Percentiles rank a stretch among this genome's conserved stretches.
Evolutionary conservation across 2,797 vertebrate species (phyloP).

Genomic region (Anniella stebbinsi): DNA sequence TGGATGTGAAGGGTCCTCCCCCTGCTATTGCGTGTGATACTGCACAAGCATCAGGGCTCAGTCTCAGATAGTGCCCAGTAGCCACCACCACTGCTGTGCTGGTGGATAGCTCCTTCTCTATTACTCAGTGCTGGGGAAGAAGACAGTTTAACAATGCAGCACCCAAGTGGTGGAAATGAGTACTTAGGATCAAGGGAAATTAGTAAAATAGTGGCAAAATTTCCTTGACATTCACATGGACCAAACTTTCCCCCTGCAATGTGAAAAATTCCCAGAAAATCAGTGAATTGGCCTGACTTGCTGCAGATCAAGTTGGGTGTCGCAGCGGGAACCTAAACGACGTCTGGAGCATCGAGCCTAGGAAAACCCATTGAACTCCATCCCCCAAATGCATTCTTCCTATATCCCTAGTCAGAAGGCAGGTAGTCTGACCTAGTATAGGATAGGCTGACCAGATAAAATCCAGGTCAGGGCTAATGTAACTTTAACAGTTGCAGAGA

Average conservation of each 20-base stretch:
- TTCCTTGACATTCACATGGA: neutral
- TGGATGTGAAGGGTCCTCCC: neutral
- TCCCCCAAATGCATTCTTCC: no score
- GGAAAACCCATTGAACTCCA: no score
- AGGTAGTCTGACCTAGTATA: neutral
- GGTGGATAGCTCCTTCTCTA: neutral
- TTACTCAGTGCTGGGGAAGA: neutral
- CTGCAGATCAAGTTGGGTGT: no score
- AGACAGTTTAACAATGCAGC: neutral
- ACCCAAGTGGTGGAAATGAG: neutral
- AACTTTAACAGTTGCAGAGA: no score
- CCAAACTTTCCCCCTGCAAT: no score
- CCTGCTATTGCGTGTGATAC: neutral
- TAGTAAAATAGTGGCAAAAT: neutral
- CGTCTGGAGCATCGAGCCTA: no score
- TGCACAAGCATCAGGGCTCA: neutral
- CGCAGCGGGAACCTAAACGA: no score
- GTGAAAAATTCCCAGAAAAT: no score
- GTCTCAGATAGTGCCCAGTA: neutral
- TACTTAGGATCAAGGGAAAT: no score
- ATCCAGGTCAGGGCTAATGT: no score
- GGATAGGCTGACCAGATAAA: no score
- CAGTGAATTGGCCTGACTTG: neutral
- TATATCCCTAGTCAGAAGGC: no score
- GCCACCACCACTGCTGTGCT: neutral